phyloP scores from a whole-genome alignment of 2,888 invertebrate genomes.

The Brachypalpus laphriformis region DNA sequence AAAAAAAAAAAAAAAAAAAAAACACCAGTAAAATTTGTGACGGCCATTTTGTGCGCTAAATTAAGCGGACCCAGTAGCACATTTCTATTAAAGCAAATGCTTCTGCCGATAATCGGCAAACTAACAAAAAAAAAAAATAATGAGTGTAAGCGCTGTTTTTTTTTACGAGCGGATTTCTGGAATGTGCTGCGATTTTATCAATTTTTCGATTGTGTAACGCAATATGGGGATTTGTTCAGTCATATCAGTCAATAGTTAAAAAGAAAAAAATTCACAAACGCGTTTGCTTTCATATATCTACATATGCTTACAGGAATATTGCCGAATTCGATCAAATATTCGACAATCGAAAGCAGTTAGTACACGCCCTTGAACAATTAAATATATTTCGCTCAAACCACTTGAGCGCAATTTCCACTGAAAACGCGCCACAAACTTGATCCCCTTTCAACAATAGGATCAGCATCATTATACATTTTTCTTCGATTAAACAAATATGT shows the following conservation, averaged over 20 bases:
- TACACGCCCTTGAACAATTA: no score
- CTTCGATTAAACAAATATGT: background rate
- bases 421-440: no score
- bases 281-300: no score
- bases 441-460: no score
- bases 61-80: background rate
- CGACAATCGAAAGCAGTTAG: no score
- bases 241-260: background rate
- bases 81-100: background rate
- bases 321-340: background rate
- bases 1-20: background rate
- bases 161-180: background rate
- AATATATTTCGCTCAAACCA: no score
- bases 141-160: background rate
- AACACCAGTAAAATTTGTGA: background rate
- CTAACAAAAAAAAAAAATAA: background rate
- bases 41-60: slow-evolving; percentile 11
- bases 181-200: background rate
- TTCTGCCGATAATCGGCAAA: background rate
- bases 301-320: no score
- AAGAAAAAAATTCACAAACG: background rate
- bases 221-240: background rate
- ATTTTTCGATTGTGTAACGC: background rate
- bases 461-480: no score
- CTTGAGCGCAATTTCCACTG: no score